phyloP scores from a whole-genome alignment of 2,797 vertebrate species.

The Squalus acanthias region DNA sequence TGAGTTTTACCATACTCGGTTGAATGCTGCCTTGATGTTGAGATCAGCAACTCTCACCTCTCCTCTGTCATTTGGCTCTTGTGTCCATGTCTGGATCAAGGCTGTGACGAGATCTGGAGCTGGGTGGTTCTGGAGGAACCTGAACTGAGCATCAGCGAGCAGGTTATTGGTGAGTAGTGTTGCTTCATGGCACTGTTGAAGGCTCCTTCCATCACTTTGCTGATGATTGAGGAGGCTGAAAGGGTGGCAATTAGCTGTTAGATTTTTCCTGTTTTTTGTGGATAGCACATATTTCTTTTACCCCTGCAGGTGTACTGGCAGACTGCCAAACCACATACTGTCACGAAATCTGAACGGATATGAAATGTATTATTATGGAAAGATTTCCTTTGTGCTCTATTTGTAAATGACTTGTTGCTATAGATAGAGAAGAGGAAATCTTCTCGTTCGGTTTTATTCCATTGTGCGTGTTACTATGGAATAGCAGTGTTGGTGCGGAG shows the following conservation, averaged over 20 bases:
- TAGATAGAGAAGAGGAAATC: neutral
- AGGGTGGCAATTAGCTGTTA: neutral
- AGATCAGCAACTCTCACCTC: neutral
- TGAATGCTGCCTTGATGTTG: neutral
- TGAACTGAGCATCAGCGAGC: neutral
- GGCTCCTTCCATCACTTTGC: neutral
- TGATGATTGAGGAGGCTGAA: neutral
- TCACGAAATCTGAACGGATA: neutral
- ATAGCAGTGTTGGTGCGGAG: neutral
- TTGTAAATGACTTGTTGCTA: neutral
- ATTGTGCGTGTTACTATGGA: neutral
- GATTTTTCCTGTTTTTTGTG: neutral
- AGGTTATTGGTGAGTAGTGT: neutral
- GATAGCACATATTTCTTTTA: neutral
- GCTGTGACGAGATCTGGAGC: neutral
- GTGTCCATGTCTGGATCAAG: neutral
- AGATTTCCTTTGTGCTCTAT: neutral
- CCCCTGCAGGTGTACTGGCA: neutral
- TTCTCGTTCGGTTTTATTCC: neutral
- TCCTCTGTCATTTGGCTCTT: neutral
- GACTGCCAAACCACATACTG: neutral
- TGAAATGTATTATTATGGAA: neutral
- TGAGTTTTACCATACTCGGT: neutral
- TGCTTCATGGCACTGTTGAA: neutral
- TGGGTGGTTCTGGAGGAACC: neutral